Percentiles rank a stretch among this genome's conserved stretches.
These are phyloP conservation scores for Torymus auratus DNA, from an alignment of 2,888 invertebrate genomes.

Conservation along the genomic window DNA sequence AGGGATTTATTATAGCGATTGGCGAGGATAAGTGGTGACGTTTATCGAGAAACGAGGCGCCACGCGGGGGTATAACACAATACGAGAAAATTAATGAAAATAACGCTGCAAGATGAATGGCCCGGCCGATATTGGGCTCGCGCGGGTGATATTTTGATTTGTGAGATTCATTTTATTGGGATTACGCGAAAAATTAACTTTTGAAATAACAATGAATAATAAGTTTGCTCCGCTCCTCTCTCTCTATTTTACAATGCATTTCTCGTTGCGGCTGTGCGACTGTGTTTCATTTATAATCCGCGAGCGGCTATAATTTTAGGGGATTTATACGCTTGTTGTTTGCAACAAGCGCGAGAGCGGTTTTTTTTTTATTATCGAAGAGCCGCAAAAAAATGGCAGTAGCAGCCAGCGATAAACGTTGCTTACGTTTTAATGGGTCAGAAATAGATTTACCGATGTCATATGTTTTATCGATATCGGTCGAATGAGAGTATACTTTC, in stretches of 20 bases:
- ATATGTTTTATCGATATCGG: slow-evolving; percentile 37
- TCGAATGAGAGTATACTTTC: slow-evolving; percentile 8
- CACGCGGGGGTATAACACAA: slow-evolving; percentile 37
- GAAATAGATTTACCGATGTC: slow-evolving; percentile 43
- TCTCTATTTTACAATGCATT: slow-evolving; percentile 39
- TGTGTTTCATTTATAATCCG: slow-evolving; percentile 41
- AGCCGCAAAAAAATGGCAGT: slow-evolving; percentile 11
- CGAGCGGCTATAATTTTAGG: slow-evolving; percentile 6
- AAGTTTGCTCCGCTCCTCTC: slow-evolving; percentile 27
- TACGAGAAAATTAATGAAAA: slow-evolving; percentile 62
- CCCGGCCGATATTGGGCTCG: slow-evolving; percentile 55
- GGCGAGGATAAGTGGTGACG: slow-evolving; percentile 57
- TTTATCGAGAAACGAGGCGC: slow-evolving; percentile 54
- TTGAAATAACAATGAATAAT: slow-evolving; percentile 55
- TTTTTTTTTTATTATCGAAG: slow-evolving; percentile 36
- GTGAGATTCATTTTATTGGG: slow-evolving; percentile 55
- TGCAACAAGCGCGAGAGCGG: too few relatives aligned
- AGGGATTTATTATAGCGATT: slow-evolving; percentile 58
- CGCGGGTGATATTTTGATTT: slow-evolving; percentile 49
- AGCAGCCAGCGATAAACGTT: slow-evolving; percentile 31
- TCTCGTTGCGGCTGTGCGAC: neutral
- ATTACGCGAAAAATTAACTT: slow-evolving; percentile 50
- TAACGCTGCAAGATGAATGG: slow-evolving; percentile 59
- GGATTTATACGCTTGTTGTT: slow-evolving; percentile 19
- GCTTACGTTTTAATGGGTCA: slow-evolving; percentile 35